Evolutionary conservation across 2,113 vertebrate genomes (phyloP).

Genomic region (Dendrocopos noguchii): DNA sequence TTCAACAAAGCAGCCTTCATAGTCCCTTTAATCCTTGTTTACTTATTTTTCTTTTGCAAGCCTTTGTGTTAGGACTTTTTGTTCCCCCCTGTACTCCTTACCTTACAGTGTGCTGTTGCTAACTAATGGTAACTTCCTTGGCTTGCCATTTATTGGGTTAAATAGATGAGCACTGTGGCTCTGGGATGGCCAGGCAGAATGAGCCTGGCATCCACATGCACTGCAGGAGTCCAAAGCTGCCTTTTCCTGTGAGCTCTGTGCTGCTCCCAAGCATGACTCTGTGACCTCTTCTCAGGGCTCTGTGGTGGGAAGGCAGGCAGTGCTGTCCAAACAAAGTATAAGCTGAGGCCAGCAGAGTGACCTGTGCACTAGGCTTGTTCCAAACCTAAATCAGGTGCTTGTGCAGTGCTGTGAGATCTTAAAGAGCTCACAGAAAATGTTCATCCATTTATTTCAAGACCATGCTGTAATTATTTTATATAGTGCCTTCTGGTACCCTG

Average conservation of each 20-base stretch:
- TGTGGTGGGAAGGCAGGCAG: background rate
- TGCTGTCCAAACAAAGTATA: background rate
- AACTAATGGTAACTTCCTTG: background rate
- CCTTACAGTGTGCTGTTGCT: background rate
- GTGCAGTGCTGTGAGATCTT: background rate
- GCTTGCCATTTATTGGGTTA: background rate
- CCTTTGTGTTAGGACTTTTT: background rate
- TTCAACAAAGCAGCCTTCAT: background rate
- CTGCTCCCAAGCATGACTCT: background rate
- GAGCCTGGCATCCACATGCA: accelerated
- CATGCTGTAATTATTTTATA: background rate
- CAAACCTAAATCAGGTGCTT: background rate
- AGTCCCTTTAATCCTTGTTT: conserved; percentile 37
- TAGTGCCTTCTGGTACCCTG: background rate
- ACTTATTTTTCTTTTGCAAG: conserved; percentile 1
- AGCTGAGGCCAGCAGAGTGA: background rate
- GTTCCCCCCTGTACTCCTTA: background rate
- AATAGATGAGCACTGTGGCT: background rate
- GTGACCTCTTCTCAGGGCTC: background rate
- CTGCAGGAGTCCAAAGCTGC: background rate
- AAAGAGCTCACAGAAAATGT: background rate
- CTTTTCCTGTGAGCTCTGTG: background rate
- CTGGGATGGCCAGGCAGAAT: background rate
- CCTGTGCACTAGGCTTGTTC: background rate
- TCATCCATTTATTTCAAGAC: background rate